Conservation (phyloP, 2,797 vertebrate genomes). For the Uromys caudimaculatus region DNA sequence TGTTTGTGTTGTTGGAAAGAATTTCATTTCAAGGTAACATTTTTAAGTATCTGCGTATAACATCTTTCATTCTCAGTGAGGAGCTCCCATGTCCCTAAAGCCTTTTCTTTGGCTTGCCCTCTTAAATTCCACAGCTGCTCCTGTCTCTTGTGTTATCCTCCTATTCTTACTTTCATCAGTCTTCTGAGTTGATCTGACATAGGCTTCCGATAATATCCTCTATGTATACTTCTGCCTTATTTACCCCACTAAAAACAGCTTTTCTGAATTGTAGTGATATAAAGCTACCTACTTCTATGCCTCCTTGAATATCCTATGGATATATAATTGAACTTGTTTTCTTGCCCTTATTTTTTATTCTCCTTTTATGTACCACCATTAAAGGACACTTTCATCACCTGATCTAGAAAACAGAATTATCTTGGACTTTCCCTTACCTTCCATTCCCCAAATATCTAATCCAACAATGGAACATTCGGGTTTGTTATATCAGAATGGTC, state of each 20-base stretch:
- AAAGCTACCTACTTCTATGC: not conserved
- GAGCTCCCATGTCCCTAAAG: not conserved
- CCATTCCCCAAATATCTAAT: not conserved
- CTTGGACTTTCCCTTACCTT: not conserved
- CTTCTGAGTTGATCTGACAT: not conserved
- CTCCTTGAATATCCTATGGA: not conserved
- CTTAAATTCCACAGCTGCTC: conserved; percentile 1
- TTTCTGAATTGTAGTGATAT: not conserved
- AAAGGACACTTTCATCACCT: conserved; percentile 6
- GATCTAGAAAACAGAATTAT: conserved; percentile 5
- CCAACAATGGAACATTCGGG: not conserved
- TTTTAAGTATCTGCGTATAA: conserved; percentile 4
- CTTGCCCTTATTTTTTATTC: not conserved
- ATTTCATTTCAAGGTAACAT: conserved; percentile 16
- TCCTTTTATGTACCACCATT: not conserved
- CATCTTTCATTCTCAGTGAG: not conserved
- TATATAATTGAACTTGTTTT: not conserved
- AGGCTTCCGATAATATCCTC: not conserved
- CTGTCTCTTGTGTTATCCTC: not conserved
- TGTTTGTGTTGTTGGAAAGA: not conserved
- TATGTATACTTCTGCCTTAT: not conserved
- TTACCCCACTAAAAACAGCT: not conserved
- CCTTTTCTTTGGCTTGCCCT: not conserved
- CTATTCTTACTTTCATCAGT: not conserved
- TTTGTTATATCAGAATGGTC: not conserved